Evolutionary conservation across 2,888 invertebrate species (phyloP), one percentile per base, ranked within the genome.

Genomic region (Melieria picta): DNA sequence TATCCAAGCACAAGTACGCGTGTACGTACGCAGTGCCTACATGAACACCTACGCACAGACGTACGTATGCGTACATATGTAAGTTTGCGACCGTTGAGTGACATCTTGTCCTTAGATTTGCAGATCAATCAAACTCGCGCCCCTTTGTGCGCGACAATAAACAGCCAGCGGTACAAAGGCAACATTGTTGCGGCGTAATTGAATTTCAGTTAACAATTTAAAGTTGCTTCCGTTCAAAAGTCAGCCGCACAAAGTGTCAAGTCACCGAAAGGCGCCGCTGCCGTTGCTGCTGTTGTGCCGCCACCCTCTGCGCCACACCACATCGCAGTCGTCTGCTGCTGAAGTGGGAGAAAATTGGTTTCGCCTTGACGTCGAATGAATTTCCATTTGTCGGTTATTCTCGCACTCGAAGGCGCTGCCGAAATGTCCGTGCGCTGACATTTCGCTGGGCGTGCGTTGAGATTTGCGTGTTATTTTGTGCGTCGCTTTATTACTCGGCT

Each of bases 291-390:
- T 30, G 30, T 3, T 30, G 30, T 30, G 62, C 74, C 71, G 50
- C 56, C 60, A 52, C 42, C 46, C 61, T 52, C 66, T 78, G 81
- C 81, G 79, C 77, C 79, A 80, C 74, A 72, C 72, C 58, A 61
- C 43, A 65, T 13, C 64, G 45, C 43, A 42, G 52, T 13, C 64
- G 55, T n/a, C 64, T 65, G 64, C 52, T 55, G n/a, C 55, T 65
- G 64, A 65, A 65, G 52, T 43, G 55, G 45, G 13, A 50, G 55
- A 55, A 65, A 65, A 65, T 65, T 65, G 64, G 55, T 65, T 65
- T 65, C 52, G 13, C 4, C 46, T 65, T 55, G 11, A 55, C 55
- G 55, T 13, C 55, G 52, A 55, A 55, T 50, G 52, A 45, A 50
- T 65, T 65, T 65, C 13, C 45, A 30, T 65, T 65, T 65, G 43